Evolutionary conservation across 2,888 invertebrate genomes (phyloP), one percentile per base, ranked within the genome.

Genomic region (Pherbina coryleti): DNA sequence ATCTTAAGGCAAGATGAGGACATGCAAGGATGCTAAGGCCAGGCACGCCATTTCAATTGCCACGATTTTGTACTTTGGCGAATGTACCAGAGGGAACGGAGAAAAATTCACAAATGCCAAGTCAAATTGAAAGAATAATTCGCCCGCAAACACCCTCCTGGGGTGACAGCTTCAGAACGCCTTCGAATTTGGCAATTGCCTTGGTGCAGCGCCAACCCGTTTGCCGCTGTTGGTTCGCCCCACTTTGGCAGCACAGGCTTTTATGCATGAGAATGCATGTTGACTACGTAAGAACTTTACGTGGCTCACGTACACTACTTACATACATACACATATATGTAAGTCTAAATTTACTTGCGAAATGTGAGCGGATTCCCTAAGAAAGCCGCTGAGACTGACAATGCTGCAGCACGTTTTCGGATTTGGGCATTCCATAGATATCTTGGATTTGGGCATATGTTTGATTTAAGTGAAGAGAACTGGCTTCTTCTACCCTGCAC

Each of bases 111-210:
- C 88, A 88, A 86, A 88, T 87, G 87, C 87, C 87, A 87, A 88
- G 87, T 87, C 84, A 88, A 87, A 87, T 87, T 87, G 87, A 87
- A 87, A 88, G 88, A 88, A 87, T 87, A 87, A 87, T 87, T 88
- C 87, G 87, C 88, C 88, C 88, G 88, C 86, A 87, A 88, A 87
- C 85, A 84, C 87, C 87, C 87, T 83, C 87, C 82, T 83, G 88
- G 84, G 87, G 82, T 82, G 82, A 78, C 78, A 82, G 81, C 75
- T 78, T 73, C 79, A 84, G 84, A 86, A 86, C 86, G 86, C 86
- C 86, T 87, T 87, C 85, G 86, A 87, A 86, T 86, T 86, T 86
- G 86, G 86, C 86, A 87, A 86, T 87, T 86, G 87, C 85, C 85
- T 85, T 86, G 86, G 86, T 86, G 86, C 86, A 86, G 72, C 60